Base-by-base conservation (phyloP, 2,113 vertebrate genomes). In the Sorex araneus region DNA sequence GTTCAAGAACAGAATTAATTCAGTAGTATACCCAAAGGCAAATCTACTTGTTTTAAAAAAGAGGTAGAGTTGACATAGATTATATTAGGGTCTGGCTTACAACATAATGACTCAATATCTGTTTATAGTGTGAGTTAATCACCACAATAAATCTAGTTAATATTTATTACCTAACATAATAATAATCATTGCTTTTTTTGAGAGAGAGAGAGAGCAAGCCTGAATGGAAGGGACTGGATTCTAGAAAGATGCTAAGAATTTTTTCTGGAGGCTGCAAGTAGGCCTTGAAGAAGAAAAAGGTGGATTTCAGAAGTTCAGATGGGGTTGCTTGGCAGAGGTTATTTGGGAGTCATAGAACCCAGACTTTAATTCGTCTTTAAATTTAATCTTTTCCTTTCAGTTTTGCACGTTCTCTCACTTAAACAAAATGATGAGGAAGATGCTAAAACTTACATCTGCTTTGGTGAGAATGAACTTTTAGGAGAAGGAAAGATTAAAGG, bases 311-410 rank as follows among this genome's bases (percentile, higher is more conserved):
- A 11, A 25, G 7, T 28, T 80, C 23, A 70, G 36, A 43, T 2
- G 50, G 27, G 82, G 23, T 32, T 19, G 60, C n/a, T 73, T 60
- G 54, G 19, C 25, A 69, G 21, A 47, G 6, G 34, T 83, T 78
- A 71, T 32, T 66, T 71, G 23, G 66, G 84, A 71, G 15, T 23
- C 60, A 67, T 4, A 76, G 76, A 79, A 83, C 3, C 6, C 75
- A 89, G 32, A 71, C 11, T 73, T 92, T 16, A 76, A n/a, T 50
- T 15, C 34, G 1, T 66, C 80, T 77, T 80, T n/a, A 89, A 82
- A 82, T 50, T 47, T 47, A 76, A 27, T 75, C n/a, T 84, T 87
- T 89, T n/a, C 27, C 50, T 83, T 90, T 89, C 32, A 86, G 77
- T 84, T 67, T 89, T 69, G 2, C 45, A 67, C 60, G 32, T 19